Evolutionary conservation across 1,140 invertebrate species (phyloP), one percentile per base, ranked within the genome.

Genomic region (Octopus sinensis): DNA sequence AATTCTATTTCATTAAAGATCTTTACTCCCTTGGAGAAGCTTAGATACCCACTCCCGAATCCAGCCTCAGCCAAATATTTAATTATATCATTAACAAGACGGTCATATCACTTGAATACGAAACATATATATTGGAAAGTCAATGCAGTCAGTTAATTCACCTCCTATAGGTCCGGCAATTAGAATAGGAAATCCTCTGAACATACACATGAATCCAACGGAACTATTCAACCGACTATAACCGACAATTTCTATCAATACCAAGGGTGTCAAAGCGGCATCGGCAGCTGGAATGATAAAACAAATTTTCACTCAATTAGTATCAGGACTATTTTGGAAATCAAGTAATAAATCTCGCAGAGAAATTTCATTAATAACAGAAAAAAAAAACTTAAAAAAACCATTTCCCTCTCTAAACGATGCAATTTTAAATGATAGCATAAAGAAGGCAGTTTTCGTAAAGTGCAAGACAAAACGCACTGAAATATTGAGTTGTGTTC

Each of bases 131-230:
- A 62, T 62, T 62, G 9, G 30, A 73, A 73, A n/a, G 30, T 73
- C 30, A 13, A n/a, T 1, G 17, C 17, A 12, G 17, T 62, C 9
- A 62, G 17, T 62, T 62, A 9, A 73, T 23, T 73, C 30, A 73
- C 68, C 68, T 6, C 68, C 68, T 6, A 73, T 73, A 6, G 68
- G 68, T 10, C 68, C 68, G 5, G 9, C 68, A n/a, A 73, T 17
- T 17, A 73, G 30, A 0, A 73, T 73, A 5, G 68, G 5, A n/a
- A 17, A 13, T 7, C 68, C 68, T 17, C 68, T 13, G 13, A 10
- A 73, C 68, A 73, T 73, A 17, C 68, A 73, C 68, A 73, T 73
- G 13, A 73, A 73, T 12, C 68, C 68, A 10, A 73, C 68, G 17
- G 68, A 73, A 73, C 68, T 73, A 23, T 73, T 73, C 17, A 73